Base-by-base conservation (phyloP, 2,797 vertebrate species). In the Sebastes matsubarae region DNA sequence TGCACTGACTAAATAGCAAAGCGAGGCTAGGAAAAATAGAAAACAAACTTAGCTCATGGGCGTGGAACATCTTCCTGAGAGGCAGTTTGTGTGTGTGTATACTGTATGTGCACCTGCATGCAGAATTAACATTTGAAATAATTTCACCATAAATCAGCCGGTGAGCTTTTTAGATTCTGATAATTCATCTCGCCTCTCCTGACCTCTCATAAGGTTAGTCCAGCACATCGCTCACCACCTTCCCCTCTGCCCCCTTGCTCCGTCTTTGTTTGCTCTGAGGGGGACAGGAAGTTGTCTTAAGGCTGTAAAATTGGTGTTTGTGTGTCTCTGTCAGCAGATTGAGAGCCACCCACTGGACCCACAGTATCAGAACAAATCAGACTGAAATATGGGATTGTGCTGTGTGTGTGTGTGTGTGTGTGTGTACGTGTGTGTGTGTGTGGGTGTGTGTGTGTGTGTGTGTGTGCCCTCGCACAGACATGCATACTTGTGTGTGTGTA, bases 351-450 rank as follows among this genome's bases (percentile, higher is more conserved):
- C 89, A 93, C 89, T 81, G 92, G 90, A 92, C 92, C 89, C 83
- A 79, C 81, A 91, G 89, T 92, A 93, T 94, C 91, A 90, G 90
- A 94, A 91, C 95, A 94, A 94, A 94, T 93, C 93, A 94, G 88
- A 90, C 83, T 91, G 90, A 94, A 91, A 91, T 94, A 91, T 92
- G 86, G 92, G 87, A 59, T 63, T 83, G 85, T 78, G 79, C 16
- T 38, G n/a, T 50, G 5, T 54, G 14, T 34, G 50, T 72, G 77
- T 67, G 75, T 66, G 59, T 55, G 52, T 75, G 67, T 66, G 36
- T 36, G 71, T 57, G 36, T 25, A n/a, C n/a, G 55, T 27, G 55
- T 20, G 54, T 29, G 46, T 30, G 46, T 57, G 14, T 57, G 71
- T 75, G 68, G 58, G 50, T 65, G 68, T 54, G 52, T 71, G 6